phyloP scores from a whole-genome alignment of 2,888 invertebrate species.

The Chloromyia formosa region DNA sequence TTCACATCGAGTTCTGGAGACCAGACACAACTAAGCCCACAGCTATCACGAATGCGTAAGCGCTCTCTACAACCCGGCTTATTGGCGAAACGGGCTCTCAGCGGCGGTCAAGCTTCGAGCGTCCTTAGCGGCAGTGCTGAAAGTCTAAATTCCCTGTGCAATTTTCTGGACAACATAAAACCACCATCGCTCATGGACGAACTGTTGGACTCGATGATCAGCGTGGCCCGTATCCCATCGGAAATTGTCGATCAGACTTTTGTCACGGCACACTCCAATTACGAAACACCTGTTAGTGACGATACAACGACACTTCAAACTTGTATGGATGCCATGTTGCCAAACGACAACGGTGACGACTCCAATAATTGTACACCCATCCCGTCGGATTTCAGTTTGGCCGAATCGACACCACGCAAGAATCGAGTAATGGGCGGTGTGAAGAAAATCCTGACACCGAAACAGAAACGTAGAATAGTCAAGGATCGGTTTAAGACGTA shows the following conservation, averaged over 20 bases:
- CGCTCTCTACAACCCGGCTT: constrained; percentile 76
- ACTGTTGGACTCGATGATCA: constrained; percentile 81
- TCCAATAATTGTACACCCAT: constrained; percentile 70
- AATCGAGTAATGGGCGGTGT: constrained; percentile 57
- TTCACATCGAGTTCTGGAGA: constrained; percentile 69
- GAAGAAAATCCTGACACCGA: constrained; percentile 71
- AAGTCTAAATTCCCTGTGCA: constrained; percentile 69
- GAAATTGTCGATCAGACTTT: constrained; percentile 72
- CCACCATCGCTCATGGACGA: constrained; percentile 85
- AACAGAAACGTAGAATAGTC: constrained; percentile 77
- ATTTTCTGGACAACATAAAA: constrained; percentile 78
- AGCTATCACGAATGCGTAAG: constrained; percentile 67
- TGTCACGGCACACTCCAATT: constrained; percentile 60
- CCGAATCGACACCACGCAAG: constrained; percentile 79
- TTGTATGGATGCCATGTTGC: constrained; percentile 65
- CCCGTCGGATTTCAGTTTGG: constrained; percentile 77
- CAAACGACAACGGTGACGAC: constrained; percentile 60
- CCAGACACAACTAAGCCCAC: constrained; percentile 56
- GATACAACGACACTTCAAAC: constrained; percentile 69
- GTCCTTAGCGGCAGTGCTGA: constrained; percentile 72
- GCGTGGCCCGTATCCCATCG: constrained; percentile 83
- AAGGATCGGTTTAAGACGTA: constrained; percentile 86
- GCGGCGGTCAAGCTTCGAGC: constrained; percentile 52
- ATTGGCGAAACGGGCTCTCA: constrained; percentile 74
- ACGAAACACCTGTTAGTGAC: constrained; percentile 68